Percentiles rank a stretch among this genome's conserved stretches.
phyloP scores from a whole-genome alignment of 2,113 vertebrate species.

The Gobiocypris rarus region DNA sequence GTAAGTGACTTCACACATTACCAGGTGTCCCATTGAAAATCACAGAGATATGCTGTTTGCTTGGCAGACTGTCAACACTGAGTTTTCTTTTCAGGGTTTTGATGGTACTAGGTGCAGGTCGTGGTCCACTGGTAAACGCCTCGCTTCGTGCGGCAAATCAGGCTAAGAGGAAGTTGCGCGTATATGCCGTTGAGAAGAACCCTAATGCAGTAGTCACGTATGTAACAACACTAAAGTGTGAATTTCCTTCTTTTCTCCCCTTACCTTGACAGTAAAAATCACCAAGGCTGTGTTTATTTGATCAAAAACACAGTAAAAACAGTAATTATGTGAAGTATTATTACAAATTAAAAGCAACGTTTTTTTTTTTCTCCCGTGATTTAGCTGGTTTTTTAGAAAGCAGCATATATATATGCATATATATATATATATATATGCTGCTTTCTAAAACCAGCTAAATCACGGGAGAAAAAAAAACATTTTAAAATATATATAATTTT shows the following conservation, averaged over 20 bases:
- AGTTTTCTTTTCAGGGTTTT: conserved; percentile 75
- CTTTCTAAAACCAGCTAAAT: no score
- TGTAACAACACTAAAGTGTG: conserved; percentile 58
- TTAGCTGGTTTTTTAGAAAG: no score
- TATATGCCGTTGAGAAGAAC: conserved; percentile 93
- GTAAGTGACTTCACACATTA: conserved; percentile 74
- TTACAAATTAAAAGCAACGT: neutral
- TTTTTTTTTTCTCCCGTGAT: no score
- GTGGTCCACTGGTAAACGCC: conserved; percentile 89
- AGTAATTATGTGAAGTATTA: neutral
- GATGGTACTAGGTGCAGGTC: conserved; percentile 91
- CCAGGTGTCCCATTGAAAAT: neutral
- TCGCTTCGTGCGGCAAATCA: conserved; percentile 86
- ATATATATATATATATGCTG: no score
- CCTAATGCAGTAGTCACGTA: conserved; percentile 92
- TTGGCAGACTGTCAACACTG: neutral
- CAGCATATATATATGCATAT: no score
- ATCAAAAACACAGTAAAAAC: neutral
- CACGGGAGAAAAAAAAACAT: no score
- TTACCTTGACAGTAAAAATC: neutral
- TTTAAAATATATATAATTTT: no score
- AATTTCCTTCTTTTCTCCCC: neutral
- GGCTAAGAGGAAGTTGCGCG: conserved; percentile 82
- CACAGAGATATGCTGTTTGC: neutral
- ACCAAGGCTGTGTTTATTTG: no score